Evolutionary conservation across 1,140 invertebrate genomes (phyloP).

Genomic region (Chrysomallon squamiferum): DNA sequence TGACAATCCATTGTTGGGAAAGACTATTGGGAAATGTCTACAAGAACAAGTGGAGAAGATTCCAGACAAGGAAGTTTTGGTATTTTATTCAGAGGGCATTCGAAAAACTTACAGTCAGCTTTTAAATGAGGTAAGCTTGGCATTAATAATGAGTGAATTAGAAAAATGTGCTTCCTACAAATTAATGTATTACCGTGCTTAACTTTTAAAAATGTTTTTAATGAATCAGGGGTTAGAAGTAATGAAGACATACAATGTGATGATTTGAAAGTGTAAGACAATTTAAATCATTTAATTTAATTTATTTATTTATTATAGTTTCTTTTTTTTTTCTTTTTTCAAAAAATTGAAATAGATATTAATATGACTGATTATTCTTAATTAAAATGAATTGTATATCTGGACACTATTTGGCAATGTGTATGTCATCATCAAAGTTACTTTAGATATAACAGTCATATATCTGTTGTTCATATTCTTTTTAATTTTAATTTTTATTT

Average conservation of each 20-base stretch:
- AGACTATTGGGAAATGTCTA: slow-evolving; percentile 52
- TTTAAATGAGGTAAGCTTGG: slow-evolving; percentile 66
- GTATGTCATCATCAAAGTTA: not conserved
- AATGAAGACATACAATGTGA: not conserved
- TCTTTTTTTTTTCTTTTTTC: too few species aligned
- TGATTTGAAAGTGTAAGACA: not conserved
- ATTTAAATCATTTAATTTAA: not conserved
- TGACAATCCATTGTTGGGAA: slow-evolving; percentile 34
- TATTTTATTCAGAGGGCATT: slow-evolving; percentile 42
- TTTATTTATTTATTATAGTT: not conserved
- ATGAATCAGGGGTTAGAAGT: not conserved
- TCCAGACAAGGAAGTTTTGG: slow-evolving; percentile 50
- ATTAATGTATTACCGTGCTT: not conserved
- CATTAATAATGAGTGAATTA: not conserved
- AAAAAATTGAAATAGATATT: too few species aligned
- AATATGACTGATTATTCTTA: too few species aligned
- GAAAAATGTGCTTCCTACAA: not conserved
- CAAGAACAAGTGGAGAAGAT: slow-evolving; percentile 38
- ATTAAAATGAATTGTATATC: too few species aligned
- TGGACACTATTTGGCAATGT: not conserved
- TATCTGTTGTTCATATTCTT: not conserved
- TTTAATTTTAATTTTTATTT: not conserved
- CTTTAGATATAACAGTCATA: not conserved
- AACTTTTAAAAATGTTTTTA: not conserved
- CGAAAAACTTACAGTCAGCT: slow-evolving; percentile 65